These are phyloP conservation scores for Cinara cedri DNA, from an alignment of 2,888 invertebrate genomes.

Conservation along the genomic window DNA sequence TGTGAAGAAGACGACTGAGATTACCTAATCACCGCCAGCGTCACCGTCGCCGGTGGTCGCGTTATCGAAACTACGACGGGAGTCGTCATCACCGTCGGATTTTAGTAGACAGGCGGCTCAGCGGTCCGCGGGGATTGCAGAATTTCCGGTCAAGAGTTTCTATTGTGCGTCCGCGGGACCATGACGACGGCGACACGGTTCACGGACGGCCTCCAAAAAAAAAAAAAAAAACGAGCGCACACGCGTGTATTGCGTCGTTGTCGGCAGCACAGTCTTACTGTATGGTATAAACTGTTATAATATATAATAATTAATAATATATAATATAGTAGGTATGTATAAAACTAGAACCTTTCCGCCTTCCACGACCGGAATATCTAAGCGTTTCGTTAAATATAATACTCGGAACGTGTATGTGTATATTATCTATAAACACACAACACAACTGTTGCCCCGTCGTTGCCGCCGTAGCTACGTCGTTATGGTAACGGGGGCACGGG, in stretches of 20 bases:
- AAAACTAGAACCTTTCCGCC: no score
- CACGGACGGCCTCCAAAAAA: constrained; percentile 48
- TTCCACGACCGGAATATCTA: background rate
- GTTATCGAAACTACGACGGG: background rate
- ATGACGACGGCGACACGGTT: constrained; percentile 48
- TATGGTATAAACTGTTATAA: background rate
- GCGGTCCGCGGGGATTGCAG: constrained; percentile 5
- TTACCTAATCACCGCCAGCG: background rate
- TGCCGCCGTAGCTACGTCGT: constrained; percentile 50
- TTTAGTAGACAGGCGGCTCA: background rate
- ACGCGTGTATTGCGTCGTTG: background rate
- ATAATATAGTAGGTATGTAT: no score
- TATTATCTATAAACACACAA: background rate
- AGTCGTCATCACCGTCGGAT: background rate
- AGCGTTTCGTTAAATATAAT: no score
- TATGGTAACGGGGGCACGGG: constrained; percentile 20
- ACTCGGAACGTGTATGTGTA: background rate
- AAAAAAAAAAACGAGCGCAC: background rate
- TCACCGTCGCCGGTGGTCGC: background rate
- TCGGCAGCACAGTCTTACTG: constrained; percentile 8
- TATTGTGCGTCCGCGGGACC: constrained; percentile 41
- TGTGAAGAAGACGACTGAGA: no score
- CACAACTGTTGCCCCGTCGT: constrained; percentile 54
- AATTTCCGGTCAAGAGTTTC: constrained; percentile 54
- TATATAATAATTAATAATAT: no score